Percentiles rank a stretch among this genome's conserved stretches.
These are phyloP conservation scores for Ophioninae sp. DNA, from an alignment of 2,888 invertebrate genomes.

Conservation along the genomic window DNA sequence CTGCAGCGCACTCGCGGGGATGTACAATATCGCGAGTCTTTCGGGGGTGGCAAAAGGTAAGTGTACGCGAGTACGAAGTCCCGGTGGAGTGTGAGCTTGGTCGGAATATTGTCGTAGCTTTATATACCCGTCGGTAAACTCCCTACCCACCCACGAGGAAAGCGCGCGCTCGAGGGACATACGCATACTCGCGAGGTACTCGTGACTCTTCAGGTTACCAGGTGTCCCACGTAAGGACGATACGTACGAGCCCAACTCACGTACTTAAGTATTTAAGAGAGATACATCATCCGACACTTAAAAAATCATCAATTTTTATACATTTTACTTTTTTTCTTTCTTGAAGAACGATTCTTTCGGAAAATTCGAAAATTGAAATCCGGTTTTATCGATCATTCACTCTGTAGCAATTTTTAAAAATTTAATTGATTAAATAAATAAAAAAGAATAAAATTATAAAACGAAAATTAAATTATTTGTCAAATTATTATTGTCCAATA, in stretches of 20 bases:
- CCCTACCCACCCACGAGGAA: conserved; percentile 71
- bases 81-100: conserved; percentile 69
- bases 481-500: too few relatives aligned
- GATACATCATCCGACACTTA: too few relatives aligned
- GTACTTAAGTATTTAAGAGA: not conserved
- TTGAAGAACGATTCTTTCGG: too few relatives aligned
- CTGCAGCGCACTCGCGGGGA: not conserved
- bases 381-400: too few relatives aligned
- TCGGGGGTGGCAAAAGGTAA: not conserved
- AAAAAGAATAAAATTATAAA: too few relatives aligned
- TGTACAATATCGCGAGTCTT: not conserved
- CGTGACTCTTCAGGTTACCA: not conserved
- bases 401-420: too few relatives aligned
- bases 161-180: conserved; percentile 44
- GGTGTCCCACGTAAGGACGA: not conserved
- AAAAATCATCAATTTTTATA: too few relatives aligned
- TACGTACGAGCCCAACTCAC: not conserved
- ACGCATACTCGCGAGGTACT: conserved; percentile 25
- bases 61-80: conserved; percentile 38
- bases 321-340: too few relatives aligned
- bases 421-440: too few relatives aligned
- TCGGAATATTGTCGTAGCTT: conserved; percentile 70
- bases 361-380: too few relatives aligned
- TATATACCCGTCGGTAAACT: conserved; percentile 70
- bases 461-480: too few relatives aligned